Evolutionary conservation across 2,113 vertebrate genomes (phyloP).

Genomic region (Cheilinus undulatus): DNA sequence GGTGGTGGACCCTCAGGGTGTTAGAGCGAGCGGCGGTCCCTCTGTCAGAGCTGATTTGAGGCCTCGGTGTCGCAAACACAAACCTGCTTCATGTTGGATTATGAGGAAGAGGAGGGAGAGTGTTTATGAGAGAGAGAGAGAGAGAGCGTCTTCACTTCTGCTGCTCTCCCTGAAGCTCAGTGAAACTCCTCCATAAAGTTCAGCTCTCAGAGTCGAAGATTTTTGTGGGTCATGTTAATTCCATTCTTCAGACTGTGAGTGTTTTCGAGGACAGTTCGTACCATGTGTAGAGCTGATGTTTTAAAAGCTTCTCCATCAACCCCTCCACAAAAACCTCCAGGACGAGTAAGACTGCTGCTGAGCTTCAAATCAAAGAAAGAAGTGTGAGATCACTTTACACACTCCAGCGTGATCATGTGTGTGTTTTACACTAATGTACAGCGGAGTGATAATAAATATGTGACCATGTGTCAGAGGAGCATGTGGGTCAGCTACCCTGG

Average conservation of each 20-base stretch:
- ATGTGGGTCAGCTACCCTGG: constrained; percentile 62
- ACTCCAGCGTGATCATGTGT: constrained; percentile 7
- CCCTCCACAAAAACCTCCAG: no score
- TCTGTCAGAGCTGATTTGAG: constrained; percentile 77
- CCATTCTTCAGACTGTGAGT: no score
- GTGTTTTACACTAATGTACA: constrained; percentile 22
- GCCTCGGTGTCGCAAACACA: constrained; percentile 18
- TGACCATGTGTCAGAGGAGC: constrained; percentile 44
- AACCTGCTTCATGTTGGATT: constrained; percentile 75
- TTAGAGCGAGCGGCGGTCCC: constrained; percentile 46
- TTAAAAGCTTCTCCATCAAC: no score
- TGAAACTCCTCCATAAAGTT: constrained; percentile 46
- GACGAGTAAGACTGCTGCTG: no score
- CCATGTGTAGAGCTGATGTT: no score
- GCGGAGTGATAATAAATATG: constrained; percentile 33
- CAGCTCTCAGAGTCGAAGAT: constrained; percentile 10
- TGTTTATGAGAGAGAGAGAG: constrained; percentile 1
- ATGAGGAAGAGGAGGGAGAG: constrained; percentile 48
- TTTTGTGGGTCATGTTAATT: no score
- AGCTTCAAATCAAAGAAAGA: no score
- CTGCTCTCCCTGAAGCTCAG: constrained; percentile 31
- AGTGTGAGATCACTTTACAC: no score
- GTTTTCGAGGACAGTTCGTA: no score
- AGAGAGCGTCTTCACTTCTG: constrained; percentile 33
- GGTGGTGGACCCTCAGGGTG: constrained; percentile 42